Percentiles rank a stretch among this genome's conserved stretches.
phyloP scores from a whole-genome alignment of 2,888 invertebrate species.

The Abscondita cerata region DNA sequence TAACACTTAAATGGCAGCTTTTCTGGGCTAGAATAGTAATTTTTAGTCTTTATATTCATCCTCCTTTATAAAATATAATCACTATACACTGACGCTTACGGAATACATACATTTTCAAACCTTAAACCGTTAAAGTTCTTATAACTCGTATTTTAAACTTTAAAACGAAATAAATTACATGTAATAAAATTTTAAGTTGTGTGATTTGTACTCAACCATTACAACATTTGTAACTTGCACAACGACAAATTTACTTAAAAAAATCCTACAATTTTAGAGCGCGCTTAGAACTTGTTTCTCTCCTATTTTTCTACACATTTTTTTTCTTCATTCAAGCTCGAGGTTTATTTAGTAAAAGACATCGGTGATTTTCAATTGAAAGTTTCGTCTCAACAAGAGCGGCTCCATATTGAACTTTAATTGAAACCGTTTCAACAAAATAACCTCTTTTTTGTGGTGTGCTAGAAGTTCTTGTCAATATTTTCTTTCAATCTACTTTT shows the following conservation, averaged over 20 bases:
- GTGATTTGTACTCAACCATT: conserved; percentile 20
- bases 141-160: conserved; percentile 1
- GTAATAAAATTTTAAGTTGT: conserved; percentile 1
- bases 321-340: neutral
- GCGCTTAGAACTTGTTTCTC: no score
- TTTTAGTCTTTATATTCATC: no score
- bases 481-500: conserved; percentile 31
- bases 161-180: neutral
- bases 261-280: no score
- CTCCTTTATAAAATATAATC: no score
- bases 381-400: conserved; percentile 14
- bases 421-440: conserved; percentile 21
- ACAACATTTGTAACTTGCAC: conserved; percentile 8
- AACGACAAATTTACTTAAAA: conserved; percentile 1
- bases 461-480: conserved; percentile 24
- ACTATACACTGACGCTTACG: no score
- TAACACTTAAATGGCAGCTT: no score
- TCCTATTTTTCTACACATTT: no score
- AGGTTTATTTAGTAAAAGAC: conserved; percentile 9
- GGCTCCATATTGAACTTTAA: conserved; percentile 23
- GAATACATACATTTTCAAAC: no score
- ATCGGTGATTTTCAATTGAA: conserved; percentile 17
- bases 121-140: no score
- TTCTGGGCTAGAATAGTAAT: no score
- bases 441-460: conserved; percentile 20